Evolutionary conservation across 2,888 invertebrate genomes (phyloP).

Genomic region (Plemyria rubiginata): DNA sequence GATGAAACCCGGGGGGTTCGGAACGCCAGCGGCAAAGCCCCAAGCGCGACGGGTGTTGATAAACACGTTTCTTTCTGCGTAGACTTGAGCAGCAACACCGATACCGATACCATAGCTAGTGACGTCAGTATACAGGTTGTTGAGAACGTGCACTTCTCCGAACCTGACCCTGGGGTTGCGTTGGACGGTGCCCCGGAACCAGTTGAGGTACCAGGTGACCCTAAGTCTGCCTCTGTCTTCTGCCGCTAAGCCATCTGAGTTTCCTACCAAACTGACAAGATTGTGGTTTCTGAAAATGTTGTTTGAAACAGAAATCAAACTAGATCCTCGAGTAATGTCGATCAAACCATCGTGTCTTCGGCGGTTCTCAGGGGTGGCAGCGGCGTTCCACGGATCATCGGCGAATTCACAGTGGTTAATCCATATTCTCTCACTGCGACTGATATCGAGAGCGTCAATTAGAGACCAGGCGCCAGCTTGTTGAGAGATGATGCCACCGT

Average conservation of each 20-base stretch:
- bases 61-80: constrained; percentile 33
- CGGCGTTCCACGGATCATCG: constrained; percentile 37
- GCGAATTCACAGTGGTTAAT: constrained; percentile 36
- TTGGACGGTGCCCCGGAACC: constrained; percentile 33
- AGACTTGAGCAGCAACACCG: constrained; percentile 24
- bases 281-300: constrained; percentile 39
- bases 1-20: constrained; percentile 13
- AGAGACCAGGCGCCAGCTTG: constrained; percentile 24
- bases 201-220: constrained; percentile 31
- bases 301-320: constrained; percentile 32
- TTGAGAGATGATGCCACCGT: constrained; percentile 27
- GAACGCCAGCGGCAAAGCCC: constrained; percentile 20
- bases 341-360: constrained; percentile 38
- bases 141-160: constrained; percentile 37
- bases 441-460: constrained; percentile 27
- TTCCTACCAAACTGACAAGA: constrained; percentile 27
- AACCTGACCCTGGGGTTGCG: constrained; percentile 36
- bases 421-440: constrained; percentile 13
- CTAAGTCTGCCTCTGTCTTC: constrained; percentile 28
- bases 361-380: not conserved
- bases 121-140: constrained; percentile 38
- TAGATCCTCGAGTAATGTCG: constrained; percentile 28
- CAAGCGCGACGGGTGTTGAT: constrained; percentile 31
- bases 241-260: constrained; percentile 21
- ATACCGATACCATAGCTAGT: constrained; percentile 27